Base-by-base conservation (phyloP, 2,888 invertebrate genomes). In the Tinea pellionella region DNA sequence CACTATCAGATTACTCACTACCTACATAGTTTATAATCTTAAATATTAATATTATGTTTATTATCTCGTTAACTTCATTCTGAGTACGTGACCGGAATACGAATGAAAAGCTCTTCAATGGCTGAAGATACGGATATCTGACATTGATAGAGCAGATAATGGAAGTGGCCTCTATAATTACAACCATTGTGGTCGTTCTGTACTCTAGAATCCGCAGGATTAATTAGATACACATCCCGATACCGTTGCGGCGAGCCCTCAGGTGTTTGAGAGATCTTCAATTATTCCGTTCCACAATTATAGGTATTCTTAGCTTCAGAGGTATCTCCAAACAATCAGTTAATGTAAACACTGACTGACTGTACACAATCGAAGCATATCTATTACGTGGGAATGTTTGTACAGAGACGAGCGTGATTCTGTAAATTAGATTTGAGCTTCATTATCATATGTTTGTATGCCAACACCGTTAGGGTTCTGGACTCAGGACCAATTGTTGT, bases 311-410 rank as follows among this genome's bases (percentile, higher is more conserved):
- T 64, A 65, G 62, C 60, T 51, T 56, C 59, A 16, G 67, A 64
- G 70, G 71, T 69, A 71, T 70, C 68, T 69, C 66, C 70, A 69
- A 77, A 77, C 78, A 80, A 78, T 78, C 76, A 74, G 67, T 65
- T 71, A 72, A 75, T 72, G 72, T 68, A 77, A 77, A 75, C 73
- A 72, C 60, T 62, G 68, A 64, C 60, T 62, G 68, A 64, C 67
- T 65, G 61, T 57, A 62, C 30, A 47, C 47, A 47, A 42, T 42
- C 18, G n/a, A 13, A 57, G 57, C n/a, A 16, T 32, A 32, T 57
- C 30, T 57, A 57, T 57, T 57, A 57, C 57, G 16, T 11, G 32
- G n/a, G 16, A 15, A 30, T 57, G 57, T 57, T 57, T 57, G 57
- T 32, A n/a, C 29, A 57, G 57, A 32, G 16, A 30, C 32, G 57